phyloP scores from a whole-genome alignment of 2,797 vertebrate species.

The Microhierax caerulescens region DNA sequence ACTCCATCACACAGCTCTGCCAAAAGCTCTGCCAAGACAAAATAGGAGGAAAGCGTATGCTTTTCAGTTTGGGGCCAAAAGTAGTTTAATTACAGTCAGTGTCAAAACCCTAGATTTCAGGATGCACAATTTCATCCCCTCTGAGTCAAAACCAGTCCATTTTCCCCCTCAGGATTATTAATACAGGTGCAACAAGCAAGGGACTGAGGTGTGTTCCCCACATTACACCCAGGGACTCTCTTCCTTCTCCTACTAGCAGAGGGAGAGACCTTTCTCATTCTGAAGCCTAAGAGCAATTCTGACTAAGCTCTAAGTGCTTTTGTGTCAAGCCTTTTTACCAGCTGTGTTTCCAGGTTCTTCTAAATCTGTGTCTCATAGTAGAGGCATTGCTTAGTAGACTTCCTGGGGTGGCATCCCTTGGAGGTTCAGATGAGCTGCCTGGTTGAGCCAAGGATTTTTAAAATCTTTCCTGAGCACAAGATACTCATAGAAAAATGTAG shows the following conservation, averaged over 20 bases:
- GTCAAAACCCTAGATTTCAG: not conserved
- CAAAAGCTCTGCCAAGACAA: conserved; percentile 55
- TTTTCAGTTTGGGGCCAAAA: conserved; percentile 19
- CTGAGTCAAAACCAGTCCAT: not conserved
- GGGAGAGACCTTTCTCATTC: not conserved
- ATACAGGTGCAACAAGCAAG: not conserved
- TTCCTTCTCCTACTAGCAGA: not conserved
- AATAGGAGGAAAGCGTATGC: conserved; percentile 1
- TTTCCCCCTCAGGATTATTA: not conserved
- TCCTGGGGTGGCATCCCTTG: not conserved
- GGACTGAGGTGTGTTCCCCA: not conserved
- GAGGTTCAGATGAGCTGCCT: not conserved
- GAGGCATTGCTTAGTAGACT: not conserved
- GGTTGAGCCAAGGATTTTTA: conserved; percentile 50
- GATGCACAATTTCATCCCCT: not conserved
- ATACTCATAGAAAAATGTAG: not conserved
- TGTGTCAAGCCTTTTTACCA: conserved; percentile 82
- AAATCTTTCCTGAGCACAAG: conserved; percentile 51
- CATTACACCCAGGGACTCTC: not conserved
- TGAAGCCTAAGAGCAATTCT: not conserved
- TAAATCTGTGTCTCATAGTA: conserved; percentile 77
- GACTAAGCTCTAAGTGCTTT: conserved; percentile 80
- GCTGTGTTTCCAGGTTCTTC: conserved; percentile 83
- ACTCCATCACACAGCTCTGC: conserved; percentile 61
- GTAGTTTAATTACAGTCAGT: conserved; percentile 28